Conservation (phyloP, 1,140 invertebrate species). For the Bombus superbus region DNA sequence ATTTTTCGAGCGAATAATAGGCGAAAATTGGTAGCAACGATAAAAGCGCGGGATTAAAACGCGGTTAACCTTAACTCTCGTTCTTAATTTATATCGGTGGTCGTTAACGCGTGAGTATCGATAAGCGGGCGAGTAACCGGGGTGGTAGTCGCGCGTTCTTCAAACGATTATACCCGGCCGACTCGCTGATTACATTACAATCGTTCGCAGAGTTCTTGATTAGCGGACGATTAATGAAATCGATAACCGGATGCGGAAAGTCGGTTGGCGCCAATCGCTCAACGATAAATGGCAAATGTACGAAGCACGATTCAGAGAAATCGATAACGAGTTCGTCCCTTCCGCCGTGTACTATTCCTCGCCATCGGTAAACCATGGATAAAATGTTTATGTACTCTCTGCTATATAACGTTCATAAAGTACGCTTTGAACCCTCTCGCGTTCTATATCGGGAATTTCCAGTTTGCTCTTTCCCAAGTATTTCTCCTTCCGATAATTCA, state of each 20-base stretch:
- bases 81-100: slow-evolving; percentile 56
- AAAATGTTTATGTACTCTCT: background rate
- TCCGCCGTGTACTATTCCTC: background rate
- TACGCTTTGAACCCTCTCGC: background rate
- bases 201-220: slow-evolving; percentile 52
- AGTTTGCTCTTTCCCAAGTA: background rate
- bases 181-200: slow-evolving; percentile 47
- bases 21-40: background rate
- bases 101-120: slow-evolving; percentile 55
- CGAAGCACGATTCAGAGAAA: slow-evolving; percentile 44
- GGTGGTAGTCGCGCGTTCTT: slow-evolving; percentile 12
- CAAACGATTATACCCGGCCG: slow-evolving; percentile 43
- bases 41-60: slow-evolving; percentile 35
- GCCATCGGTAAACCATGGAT: background rate
- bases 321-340: slow-evolving; percentile 31
- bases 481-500: background rate
- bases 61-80: slow-evolving; percentile 38
- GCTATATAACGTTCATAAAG: background rate
- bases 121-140: slow-evolving; percentile 42
- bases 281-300: slow-evolving; percentile 54
- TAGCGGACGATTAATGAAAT: slow-evolving; percentile 62
- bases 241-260: slow-evolving; percentile 59
- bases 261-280: slow-evolving; percentile 50
- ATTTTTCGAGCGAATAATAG: slow-evolving; percentile 9
- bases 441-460: background rate